phyloP scores from a whole-genome alignment of 2,113 vertebrate genomes.

The Sterrhoptilus dennistouni region DNA sequence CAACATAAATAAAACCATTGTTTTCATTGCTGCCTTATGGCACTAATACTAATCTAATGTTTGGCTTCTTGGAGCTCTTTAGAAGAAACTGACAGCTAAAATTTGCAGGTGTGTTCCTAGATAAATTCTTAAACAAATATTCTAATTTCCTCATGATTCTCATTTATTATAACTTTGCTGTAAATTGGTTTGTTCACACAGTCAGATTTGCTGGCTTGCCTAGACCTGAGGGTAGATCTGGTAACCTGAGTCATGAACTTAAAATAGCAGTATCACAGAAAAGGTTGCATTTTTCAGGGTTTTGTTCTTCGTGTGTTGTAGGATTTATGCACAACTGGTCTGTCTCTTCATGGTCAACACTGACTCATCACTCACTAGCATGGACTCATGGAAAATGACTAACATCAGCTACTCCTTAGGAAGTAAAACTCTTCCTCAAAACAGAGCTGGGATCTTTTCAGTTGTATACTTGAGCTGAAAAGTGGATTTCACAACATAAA shows the following conservation, averaged over 20 bases:
- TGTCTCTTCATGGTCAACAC: neutral
- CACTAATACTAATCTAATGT: neutral
- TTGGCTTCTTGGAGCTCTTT: neutral
- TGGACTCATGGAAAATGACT: neutral
- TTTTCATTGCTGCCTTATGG: neutral
- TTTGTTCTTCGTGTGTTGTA: neutral
- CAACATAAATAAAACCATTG: conserved; percentile 17
- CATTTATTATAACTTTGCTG: neutral
- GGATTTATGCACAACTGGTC: neutral
- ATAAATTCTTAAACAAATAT: neutral
- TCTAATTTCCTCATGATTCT: neutral
- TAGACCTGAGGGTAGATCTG: neutral
- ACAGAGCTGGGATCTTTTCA: neutral
- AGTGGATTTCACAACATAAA: neutral
- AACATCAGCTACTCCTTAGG: neutral
- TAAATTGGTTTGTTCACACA: neutral
- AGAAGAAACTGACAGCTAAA: neutral
- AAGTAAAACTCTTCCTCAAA: neutral
- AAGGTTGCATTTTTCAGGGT: neutral
- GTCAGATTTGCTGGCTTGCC: neutral
- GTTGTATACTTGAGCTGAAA: neutral
- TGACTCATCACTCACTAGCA: neutral
- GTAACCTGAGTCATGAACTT: neutral
- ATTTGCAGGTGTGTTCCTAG: neutral
- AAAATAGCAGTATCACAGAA: neutral